These are phyloP conservation scores for Parauchenoglanis punctatus DNA, from an alignment of 2,797 vertebrate genomes.

Conservation along the genomic window DNA sequence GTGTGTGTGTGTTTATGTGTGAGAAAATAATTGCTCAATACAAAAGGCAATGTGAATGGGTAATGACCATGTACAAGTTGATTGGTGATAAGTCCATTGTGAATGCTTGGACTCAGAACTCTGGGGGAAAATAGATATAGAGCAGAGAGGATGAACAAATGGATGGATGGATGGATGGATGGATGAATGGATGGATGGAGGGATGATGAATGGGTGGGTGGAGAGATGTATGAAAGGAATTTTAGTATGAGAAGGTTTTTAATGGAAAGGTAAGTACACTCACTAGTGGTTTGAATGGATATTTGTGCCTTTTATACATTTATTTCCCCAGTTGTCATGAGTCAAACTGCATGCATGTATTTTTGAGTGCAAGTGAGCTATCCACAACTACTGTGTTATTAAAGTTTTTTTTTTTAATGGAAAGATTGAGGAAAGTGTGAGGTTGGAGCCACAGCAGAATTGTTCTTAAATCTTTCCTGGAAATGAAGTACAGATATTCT, in stretches of 20 bases:
- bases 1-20: slow-evolving; percentile 16
- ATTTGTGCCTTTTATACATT: neutral
- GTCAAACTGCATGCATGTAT: slow-evolving; percentile 39
- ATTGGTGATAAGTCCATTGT: slow-evolving; percentile 77
- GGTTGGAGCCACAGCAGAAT: slow-evolving; percentile 21
- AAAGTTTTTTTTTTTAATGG: slow-evolving; percentile 39
- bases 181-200: slow-evolving; percentile 20
- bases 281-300: neutral
- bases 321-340: neutral
- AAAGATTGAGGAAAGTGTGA: slow-evolving; percentile 40
- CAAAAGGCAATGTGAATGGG: slow-evolving; percentile 69
- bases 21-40: slow-evolving; percentile 70
- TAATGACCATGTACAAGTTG: slow-evolving; percentile 70
- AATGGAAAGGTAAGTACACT: neutral
- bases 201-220: slow-evolving; percentile 29
- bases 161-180: slow-evolving; percentile 13
- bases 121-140: slow-evolving; percentile 47
- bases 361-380: slow-evolving; percentile 34
- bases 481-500: slow-evolving; percentile 51
- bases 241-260: neutral
- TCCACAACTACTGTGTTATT: slow-evolving; percentile 50
- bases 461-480: slow-evolving; percentile 39
- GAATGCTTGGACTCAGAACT: slow-evolving; percentile 65
- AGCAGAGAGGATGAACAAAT: slow-evolving; percentile 43
- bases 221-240: neutral